Evolutionary conservation across 2,888 invertebrate genomes (phyloP).

Genomic region (Neuroscelio doddi): DNA sequence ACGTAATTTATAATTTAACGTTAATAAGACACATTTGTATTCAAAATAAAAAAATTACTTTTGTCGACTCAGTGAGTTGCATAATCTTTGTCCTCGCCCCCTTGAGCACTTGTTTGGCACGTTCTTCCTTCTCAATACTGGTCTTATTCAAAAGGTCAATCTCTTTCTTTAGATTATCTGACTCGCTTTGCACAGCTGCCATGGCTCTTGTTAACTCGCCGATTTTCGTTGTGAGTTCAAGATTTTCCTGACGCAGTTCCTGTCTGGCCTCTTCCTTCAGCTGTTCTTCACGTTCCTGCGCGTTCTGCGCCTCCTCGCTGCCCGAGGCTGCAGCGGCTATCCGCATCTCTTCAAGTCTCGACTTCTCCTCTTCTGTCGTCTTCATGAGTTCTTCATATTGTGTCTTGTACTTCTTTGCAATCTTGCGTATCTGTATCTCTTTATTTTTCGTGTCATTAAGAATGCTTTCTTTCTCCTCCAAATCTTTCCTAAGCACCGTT

Average conservation of each 20-base stretch:
- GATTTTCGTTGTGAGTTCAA: slow-evolving; percentile 60
- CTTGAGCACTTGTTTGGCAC: slow-evolving; percentile 79
- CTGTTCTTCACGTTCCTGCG: slow-evolving; percentile 71
- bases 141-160: slow-evolving; percentile 76
- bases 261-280: slow-evolving; percentile 72
- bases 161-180: slow-evolving; percentile 79
- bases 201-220: slow-evolving; percentile 70
- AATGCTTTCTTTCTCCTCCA: slow-evolving; percentile 79
- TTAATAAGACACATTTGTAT: slow-evolving; percentile 60
- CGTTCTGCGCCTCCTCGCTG: slow-evolving; percentile 64
- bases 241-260: slow-evolving; percentile 67
- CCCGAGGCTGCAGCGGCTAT: slow-evolving; percentile 70
- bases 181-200: slow-evolving; percentile 74
- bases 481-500: slow-evolving; percentile 78
- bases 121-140: slow-evolving; percentile 78
- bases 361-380: slow-evolving; percentile 78
- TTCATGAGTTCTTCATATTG: slow-evolving; percentile 85
- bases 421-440: slow-evolving; percentile 85
- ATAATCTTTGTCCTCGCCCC: slow-evolving; percentile 84
- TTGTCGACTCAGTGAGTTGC: slow-evolving; percentile 80
- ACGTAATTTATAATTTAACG: no score
- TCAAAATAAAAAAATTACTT: slow-evolving; percentile 4
- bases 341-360: slow-evolving; percentile 74
- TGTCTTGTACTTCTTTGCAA: slow-evolving; percentile 94
- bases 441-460: slow-evolving; percentile 81